Evolutionary conservation across 2,888 invertebrate genomes (phyloP).

Genomic region (Leptopilina syphax): DNA sequence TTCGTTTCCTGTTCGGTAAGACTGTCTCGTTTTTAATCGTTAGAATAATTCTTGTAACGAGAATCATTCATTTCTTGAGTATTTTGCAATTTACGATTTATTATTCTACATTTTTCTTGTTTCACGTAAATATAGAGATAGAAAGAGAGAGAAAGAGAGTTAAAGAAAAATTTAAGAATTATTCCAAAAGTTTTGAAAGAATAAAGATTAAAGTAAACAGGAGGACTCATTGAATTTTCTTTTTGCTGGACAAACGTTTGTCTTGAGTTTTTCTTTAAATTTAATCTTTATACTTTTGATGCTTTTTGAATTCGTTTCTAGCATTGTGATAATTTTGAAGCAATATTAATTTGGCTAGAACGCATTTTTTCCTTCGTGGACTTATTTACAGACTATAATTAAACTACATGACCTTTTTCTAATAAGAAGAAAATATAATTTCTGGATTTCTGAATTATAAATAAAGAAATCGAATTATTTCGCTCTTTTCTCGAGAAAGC

Average conservation of each 20-base stretch:
- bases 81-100: constrained; percentile 29
- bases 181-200: neutral
- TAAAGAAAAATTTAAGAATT: neutral
- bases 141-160: neutral
- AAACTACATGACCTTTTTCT: constrained; percentile 19
- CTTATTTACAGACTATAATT: constrained; percentile 29
- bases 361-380: constrained; percentile 26
- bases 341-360: constrained; percentile 60
- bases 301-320: constrained; percentile 42
- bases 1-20: constrained; percentile 51
- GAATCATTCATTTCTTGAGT: constrained; percentile 20
- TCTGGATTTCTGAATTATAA: neutral
- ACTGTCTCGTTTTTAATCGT: constrained; percentile 55
- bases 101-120: constrained; percentile 8
- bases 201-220: neutral
- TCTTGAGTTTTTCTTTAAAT: constrained; percentile 20
- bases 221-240: neutral
- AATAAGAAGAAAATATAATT: neutral
- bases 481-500: constrained; percentile 22
- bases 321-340: constrained; percentile 64
- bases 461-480: constrained; percentile 15
- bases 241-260: constrained; percentile 8
- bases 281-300: constrained; percentile 1
- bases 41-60: constrained; percentile 20
- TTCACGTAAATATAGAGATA: neutral